Conservation (phyloP, 2,888 invertebrate genomes). For the Gryllus longicercus region DNA sequence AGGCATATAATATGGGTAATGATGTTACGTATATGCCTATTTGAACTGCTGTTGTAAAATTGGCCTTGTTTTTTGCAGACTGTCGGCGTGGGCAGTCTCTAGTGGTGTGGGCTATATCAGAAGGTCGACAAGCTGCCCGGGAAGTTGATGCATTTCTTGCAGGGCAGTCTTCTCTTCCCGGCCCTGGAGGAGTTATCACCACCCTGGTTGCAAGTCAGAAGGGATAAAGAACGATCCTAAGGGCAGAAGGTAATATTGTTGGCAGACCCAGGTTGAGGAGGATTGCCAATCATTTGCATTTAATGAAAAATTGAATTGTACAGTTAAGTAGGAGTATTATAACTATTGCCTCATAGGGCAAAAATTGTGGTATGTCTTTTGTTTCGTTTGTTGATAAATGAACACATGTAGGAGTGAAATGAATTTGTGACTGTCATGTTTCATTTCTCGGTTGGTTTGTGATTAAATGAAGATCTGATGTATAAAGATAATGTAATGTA, state of each 20-base stretch:
- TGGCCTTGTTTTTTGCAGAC: conserved; percentile 58
- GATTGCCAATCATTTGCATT: neutral
- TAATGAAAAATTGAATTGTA: neutral
- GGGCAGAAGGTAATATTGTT: neutral
- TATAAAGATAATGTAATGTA: too few relatives aligned
- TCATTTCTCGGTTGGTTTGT: too few relatives aligned
- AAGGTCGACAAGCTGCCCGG: conserved; percentile 96
- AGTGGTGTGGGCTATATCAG: conserved; percentile 97
- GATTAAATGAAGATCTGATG: too few relatives aligned
- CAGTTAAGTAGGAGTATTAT: neutral
- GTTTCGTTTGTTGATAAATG: neutral
- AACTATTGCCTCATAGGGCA: neutral
- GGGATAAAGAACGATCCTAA: conserved; percentile 20
- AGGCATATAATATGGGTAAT: neutral
- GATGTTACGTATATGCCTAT: neutral
- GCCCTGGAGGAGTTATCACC: conserved; percentile 81
- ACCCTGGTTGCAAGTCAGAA: conserved; percentile 27
- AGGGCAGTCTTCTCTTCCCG: conserved; percentile 76
- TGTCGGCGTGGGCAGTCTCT: conserved; percentile 98
- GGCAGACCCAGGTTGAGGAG: neutral
- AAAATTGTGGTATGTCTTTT: neutral
- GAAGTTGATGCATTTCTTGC: conserved; percentile 84
- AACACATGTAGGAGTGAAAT: too few relatives aligned
- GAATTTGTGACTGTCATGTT: too few relatives aligned
- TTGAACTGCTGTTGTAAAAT: neutral